Conservation (phyloP, 2,888 invertebrate genomes). For the Chloroclysta siterata region DNA sequence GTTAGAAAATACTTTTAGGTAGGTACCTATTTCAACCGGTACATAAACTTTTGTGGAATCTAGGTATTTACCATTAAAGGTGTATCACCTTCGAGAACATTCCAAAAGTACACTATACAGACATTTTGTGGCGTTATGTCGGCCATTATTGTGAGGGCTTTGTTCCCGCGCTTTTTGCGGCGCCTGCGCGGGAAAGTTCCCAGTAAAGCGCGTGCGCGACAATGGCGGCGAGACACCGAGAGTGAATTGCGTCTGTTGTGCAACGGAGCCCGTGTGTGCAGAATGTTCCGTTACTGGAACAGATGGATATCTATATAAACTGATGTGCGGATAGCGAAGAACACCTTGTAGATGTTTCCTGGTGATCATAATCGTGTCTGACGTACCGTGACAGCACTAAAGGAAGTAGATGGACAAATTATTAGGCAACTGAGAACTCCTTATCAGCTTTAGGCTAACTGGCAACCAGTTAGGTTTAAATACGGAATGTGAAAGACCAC, state of each 20-base stretch:
- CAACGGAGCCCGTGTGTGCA: slow-evolving; percentile 71
- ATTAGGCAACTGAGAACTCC: slow-evolving; percentile 2
- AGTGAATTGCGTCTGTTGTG: slow-evolving; percentile 78
- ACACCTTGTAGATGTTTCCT: slow-evolving; percentile 54
- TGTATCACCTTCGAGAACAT: slow-evolving; percentile 65
- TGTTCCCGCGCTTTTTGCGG: slow-evolving; percentile 83
- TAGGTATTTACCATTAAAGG: neutral
- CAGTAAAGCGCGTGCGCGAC: slow-evolving; percentile 80
- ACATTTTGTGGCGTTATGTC: slow-evolving; percentile 80
- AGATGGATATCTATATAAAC: slow-evolving; percentile 48
- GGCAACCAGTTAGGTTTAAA: no score
- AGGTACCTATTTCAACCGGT: neutral
- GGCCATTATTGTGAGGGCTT: slow-evolving; percentile 71
- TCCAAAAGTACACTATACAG: slow-evolving; percentile 65
- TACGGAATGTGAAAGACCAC: no score
- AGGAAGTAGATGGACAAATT: slow-evolving; percentile 10
- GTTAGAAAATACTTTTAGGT: slow-evolving; percentile 4
- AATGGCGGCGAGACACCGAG: slow-evolving; percentile 76
- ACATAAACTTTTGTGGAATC: neutral
- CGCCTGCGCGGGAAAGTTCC: slow-evolving; percentile 82
- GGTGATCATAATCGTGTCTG: slow-evolving; percentile 28
- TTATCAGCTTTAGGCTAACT: neutral
- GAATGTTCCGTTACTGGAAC: slow-evolving; percentile 76
- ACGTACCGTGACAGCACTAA: slow-evolving; percentile 14
- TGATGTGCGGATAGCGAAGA: slow-evolving; percentile 60